phyloP scores from a whole-genome alignment of 2,888 invertebrate species.

The Bimastos eiseni region DNA sequence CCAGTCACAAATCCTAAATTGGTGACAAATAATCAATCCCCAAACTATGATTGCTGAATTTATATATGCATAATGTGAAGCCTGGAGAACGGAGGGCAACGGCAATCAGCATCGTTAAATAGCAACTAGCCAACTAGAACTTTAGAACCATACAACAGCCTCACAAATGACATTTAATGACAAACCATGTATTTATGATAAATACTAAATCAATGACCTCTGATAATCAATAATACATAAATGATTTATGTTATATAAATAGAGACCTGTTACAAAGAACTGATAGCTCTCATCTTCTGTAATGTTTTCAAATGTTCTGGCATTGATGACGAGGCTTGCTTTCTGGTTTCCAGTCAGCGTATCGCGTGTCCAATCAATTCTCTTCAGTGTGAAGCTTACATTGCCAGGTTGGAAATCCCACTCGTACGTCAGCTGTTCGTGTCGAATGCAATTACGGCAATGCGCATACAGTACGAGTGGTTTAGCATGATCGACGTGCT shows the following conservation, averaged over 20 bases:
- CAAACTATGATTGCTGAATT: background rate
- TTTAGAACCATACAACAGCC: background rate
- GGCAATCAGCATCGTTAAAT: too few species aligned
- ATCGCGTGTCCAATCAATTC: background rate
- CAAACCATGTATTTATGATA: background rate
- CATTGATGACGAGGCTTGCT: background rate
- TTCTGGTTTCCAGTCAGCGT: background rate
- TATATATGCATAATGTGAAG: too few species aligned
- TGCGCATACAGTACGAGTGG: background rate
- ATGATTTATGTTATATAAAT: background rate
- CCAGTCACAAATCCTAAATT: background rate
- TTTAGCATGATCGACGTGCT: background rate
- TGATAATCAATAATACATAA: background rate
- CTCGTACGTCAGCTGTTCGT: background rate
- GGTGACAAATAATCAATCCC: background rate
- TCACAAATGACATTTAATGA: background rate
- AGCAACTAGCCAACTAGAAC: too few species aligned
- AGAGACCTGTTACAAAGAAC: slow-evolving; percentile 13
- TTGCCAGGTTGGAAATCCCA: background rate
- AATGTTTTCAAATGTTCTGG: background rate
- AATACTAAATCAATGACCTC: background rate
- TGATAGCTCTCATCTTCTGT: slow-evolving; percentile 6
- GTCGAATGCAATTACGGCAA: background rate
- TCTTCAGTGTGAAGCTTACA: background rate
- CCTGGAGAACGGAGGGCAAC: too few species aligned